Percentiles rank a stretch among this genome's conserved stretches.
Evolutionary conservation across 1,140 invertebrate species (phyloP).

Genomic region (Papilio dardanus): DNA sequence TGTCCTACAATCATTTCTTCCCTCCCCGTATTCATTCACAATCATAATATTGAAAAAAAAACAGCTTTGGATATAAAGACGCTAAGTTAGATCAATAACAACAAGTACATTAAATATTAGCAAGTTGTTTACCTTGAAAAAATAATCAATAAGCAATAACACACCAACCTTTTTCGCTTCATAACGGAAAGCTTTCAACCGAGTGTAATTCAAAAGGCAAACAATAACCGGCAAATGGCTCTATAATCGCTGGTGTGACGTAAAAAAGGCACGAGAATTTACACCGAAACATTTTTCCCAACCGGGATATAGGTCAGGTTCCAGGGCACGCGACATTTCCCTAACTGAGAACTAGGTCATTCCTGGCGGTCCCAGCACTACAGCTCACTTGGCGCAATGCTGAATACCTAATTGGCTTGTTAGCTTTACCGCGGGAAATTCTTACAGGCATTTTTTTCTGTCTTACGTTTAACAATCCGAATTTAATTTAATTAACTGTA

Average conservation of each 20-base stretch:
- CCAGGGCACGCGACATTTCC: constrained; percentile 31
- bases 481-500: constrained; percentile 6
- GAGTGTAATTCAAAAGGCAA: constrained; percentile 4
- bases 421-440: constrained; percentile 12
- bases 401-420: constrained; percentile 30
- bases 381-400: constrained; percentile 40
- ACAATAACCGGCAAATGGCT: constrained; percentile 15
- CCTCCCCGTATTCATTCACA: too few species aligned
- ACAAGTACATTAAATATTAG: neutral
- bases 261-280: constrained; percentile 49
- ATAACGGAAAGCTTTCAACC: neutral
- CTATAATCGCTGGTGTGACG: constrained; percentile 38
- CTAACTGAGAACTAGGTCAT: constrained; percentile 51
- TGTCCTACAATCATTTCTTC: too few species aligned
- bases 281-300: constrained; percentile 31
- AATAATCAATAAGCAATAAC: neutral
- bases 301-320: constrained; percentile 48
- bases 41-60: too few species aligned
- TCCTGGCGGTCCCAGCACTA: constrained; percentile 38
- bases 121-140: neutral
- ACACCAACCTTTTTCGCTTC: neutral
- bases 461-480: constrained; percentile 3
- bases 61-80: too few species aligned
- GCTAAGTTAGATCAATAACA: neutral
- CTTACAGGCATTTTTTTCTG: neutral